A percentile compares a stretch with the other conserved stretches of the same genome.
Evolutionary conservation across 2,113 vertebrate species (phyloP).

Genomic region (Pachyramphus minor): DNA sequence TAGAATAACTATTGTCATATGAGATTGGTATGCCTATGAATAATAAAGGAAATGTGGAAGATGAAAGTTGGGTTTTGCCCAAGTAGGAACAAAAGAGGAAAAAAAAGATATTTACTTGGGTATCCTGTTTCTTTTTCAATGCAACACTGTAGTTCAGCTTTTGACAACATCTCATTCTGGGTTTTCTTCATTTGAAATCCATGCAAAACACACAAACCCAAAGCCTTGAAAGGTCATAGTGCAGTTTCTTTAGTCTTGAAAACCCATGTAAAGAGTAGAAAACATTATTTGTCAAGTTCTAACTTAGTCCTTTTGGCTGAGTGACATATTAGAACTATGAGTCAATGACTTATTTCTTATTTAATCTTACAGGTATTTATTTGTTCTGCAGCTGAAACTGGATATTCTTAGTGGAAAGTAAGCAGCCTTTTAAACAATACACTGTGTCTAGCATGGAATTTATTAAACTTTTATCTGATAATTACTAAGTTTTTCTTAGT

Average conservation of each 20-base stretch:
- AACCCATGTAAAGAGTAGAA: neutral
- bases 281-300: neutral
- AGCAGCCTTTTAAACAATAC: conserved; percentile 37
- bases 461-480: neutral
- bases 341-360: conserved; percentile 8
- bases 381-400: conserved; percentile 96
- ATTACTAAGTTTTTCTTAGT: neutral
- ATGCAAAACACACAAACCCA: neutral
- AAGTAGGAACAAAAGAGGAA: neutral
- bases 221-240: neutral
- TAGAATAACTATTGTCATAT: neutral
- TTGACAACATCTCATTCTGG: neutral
- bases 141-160: neutral
- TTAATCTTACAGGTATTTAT: conserved; percentile 85
- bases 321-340: neutral
- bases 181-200: neutral
- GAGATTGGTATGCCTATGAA: neutral
- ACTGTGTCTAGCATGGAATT: neutral
- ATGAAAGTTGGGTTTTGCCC: neutral
- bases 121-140: neutral
- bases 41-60: neutral
- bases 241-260: neutral
- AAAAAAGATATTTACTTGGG: neutral
- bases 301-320: neutral
- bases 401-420: conserved; percentile 98